phyloP scores from a whole-genome alignment of 2,113 vertebrate species.

The Kryptolebias marmoratus region DNA sequence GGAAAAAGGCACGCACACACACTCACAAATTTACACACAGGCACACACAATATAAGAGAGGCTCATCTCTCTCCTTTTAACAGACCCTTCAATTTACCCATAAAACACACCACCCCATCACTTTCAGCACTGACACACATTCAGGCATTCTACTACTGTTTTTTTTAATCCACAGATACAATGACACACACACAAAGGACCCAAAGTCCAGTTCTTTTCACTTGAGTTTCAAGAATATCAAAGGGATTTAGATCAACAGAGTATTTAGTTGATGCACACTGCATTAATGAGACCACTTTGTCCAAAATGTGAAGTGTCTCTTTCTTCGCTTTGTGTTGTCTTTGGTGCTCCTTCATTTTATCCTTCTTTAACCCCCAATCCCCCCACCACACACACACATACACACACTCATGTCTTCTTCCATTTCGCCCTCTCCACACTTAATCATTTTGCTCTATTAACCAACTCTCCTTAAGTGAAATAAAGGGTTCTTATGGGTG shows the following conservation, averaged over 20 bases:
- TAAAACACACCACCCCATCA: conserved; percentile 60
- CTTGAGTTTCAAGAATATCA: conserved; percentile 49
- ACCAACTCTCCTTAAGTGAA: conserved; percentile 37
- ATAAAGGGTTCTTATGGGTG: conserved; percentile 44
- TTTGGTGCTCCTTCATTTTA: conserved; percentile 11
- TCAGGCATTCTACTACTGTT: neutral
- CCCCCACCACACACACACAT: no score
- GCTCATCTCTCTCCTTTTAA: conserved; percentile 63
- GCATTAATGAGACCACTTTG: conserved; percentile 46
- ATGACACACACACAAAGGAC: conserved; percentile 7
- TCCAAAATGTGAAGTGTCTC: conserved; percentile 27
- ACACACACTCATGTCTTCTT: neutral
- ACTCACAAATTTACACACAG: conserved; percentile 18
- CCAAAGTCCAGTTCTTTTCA: conserved; percentile 13
- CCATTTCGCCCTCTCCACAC: conserved; percentile 21
- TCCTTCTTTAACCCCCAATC: neutral
- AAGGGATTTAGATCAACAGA: conserved; percentile 50
- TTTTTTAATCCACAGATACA: conserved; percentile 4
- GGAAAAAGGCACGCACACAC: neutral
- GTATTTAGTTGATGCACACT: conserved; percentile 33
- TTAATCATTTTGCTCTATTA: conserved; percentile 49
- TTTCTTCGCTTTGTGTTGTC: conserved; percentile 21
- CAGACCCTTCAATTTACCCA: conserved; percentile 69
- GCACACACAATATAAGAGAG: conserved; percentile 26
- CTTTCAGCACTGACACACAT: conserved; percentile 35